Percentiles rank a stretch among this genome's conserved stretches.
Conservation (phyloP, 2,888 invertebrate genomes). For the Dione juno region DNA sequence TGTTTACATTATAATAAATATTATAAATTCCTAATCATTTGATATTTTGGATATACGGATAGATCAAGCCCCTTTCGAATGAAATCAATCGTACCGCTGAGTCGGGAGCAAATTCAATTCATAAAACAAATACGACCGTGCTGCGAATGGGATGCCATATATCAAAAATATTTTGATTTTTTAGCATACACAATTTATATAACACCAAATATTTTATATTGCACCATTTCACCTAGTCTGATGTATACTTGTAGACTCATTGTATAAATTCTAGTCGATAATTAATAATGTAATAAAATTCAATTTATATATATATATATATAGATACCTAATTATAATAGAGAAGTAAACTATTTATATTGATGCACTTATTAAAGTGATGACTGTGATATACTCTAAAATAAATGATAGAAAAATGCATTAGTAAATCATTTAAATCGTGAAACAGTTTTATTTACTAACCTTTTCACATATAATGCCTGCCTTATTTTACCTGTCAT, state of each 20-base stretch:
- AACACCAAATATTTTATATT: constrained; percentile 49
- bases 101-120: constrained; percentile 14
- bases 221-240: constrained; percentile 55
- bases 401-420: constrained; percentile 69
- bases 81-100: constrained; percentile 10
- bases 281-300: constrained; percentile 47
- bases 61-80: constrained; percentile 18
- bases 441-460: constrained; percentile 47
- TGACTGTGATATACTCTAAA: constrained; percentile 82
- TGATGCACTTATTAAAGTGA: constrained; percentile 80
- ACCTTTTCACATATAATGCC: not conserved
- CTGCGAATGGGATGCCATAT: constrained; percentile 28
- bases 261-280: constrained; percentile 45
- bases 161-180: constrained; percentile 32
- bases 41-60: constrained; percentile 19
- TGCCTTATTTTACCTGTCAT: no score
- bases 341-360: constrained; percentile 61
- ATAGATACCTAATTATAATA: constrained; percentile 48
- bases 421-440: constrained; percentile 65
- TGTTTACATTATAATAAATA: constrained; percentile 14
- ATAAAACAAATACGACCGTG: constrained; percentile 28
- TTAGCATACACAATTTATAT: constrained; percentile 41
- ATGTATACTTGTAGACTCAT: constrained; percentile 31
- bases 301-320: constrained; percentile 46
- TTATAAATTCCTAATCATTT: not conserved